phyloP scores from a whole-genome alignment of 2,888 invertebrate genomes.

The Ormyrus thymus region DNA sequence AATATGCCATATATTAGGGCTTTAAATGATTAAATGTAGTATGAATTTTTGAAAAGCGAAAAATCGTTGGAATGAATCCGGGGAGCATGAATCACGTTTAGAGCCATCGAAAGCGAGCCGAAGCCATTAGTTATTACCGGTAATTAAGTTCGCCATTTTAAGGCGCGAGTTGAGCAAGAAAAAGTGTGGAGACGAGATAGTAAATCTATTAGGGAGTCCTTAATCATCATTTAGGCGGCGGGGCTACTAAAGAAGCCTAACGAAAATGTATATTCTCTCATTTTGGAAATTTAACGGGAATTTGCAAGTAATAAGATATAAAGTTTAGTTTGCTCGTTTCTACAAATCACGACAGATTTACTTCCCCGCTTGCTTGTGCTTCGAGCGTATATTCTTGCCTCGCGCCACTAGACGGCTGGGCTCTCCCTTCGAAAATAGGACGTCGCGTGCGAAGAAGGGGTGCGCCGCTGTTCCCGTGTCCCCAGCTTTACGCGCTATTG shows the following conservation, averaged over 20 bases:
- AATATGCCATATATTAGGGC: too few species aligned
- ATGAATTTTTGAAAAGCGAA: too few species aligned
- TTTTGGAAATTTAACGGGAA: conserved; percentile 17
- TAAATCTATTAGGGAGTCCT: conserved; percentile 9
- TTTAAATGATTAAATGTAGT: too few species aligned
- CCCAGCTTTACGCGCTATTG: conserved; percentile 4
- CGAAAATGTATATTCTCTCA: conserved; percentile 13
- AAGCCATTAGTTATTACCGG: too few species aligned
- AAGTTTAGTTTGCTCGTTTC: conserved; percentile 21
- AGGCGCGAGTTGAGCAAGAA: too few species aligned
- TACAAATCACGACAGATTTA: conserved; percentile 28
- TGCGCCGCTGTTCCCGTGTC: not conserved
- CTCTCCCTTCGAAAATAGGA: conserved; percentile 1
- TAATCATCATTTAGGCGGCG: conserved; percentile 7
- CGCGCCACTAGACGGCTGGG: not conserved
- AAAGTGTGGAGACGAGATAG: conserved; percentile 15
- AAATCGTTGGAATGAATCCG: too few species aligned
- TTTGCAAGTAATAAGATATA: conserved; percentile 22
- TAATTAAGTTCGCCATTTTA: not conserved
- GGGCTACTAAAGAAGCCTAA: conserved; percentile 10
- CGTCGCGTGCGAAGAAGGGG: not conserved
- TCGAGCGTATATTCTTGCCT: too few species aligned
- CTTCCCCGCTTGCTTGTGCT: conserved; percentile 7
- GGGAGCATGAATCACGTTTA: too few species aligned
- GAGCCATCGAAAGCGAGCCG: too few species aligned